Evolutionary conservation across 2,888 invertebrate species (phyloP).

Genomic region (Sphecodes monilicornis): DNA sequence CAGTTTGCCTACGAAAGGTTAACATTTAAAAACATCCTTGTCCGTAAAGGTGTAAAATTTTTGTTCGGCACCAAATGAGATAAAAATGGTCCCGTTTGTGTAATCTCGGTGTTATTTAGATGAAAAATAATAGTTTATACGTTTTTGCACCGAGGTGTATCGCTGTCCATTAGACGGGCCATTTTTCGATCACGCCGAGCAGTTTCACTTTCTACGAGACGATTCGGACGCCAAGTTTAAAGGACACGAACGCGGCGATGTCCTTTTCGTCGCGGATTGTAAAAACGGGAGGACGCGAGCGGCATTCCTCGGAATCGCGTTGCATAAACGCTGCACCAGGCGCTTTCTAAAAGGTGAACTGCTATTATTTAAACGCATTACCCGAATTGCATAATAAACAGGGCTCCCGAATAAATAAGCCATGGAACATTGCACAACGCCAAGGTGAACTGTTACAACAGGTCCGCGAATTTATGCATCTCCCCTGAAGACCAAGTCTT

Average conservation of each 20-base stretch:
- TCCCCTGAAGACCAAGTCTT: not conserved
- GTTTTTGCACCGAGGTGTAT: not conserved
- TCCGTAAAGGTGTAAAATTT: too few relatives aligned
- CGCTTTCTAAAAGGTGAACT: conserved; percentile 42
- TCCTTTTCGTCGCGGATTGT: not conserved
- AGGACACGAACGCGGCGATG: not conserved
- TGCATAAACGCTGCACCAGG: conserved; percentile 26
- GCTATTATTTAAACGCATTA: conserved; percentile 51
- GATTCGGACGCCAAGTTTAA: not conserved
- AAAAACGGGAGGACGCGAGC: not conserved
- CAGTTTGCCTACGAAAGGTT: too few relatives aligned
- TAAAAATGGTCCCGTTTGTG: too few relatives aligned
- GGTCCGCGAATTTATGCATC: not conserved
- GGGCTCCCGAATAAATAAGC: conserved; percentile 32
- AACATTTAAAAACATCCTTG: too few relatives aligned
- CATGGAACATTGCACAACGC: not conserved
- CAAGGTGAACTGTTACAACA: conserved; percentile 10
- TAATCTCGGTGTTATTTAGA: too few relatives aligned
- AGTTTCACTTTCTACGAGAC: not conserved
- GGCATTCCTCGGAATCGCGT: not conserved
- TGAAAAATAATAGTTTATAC: too few relatives aligned
- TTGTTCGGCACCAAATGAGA: too few relatives aligned
- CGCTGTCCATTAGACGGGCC: not conserved
- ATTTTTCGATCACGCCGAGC: not conserved
- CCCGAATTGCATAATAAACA: conserved; percentile 42